phyloP scores from a whole-genome alignment of 2,113 vertebrate genomes.

The Geococcyx californianus region DNA sequence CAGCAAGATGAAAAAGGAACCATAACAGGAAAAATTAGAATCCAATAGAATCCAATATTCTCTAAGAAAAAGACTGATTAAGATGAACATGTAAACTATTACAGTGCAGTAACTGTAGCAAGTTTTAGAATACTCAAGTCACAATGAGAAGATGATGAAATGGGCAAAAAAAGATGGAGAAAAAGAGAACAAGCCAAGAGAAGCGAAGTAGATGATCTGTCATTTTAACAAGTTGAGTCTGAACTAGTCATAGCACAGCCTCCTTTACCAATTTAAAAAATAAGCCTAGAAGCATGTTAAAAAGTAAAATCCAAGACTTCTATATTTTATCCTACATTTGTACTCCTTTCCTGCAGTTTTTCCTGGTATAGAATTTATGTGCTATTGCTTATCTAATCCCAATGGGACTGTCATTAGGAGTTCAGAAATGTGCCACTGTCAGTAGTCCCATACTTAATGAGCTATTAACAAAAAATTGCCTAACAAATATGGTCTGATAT shows the following conservation, averaged over 20 bases:
- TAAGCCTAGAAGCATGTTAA: not conserved
- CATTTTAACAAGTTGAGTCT: not conserved
- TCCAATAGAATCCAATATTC: not conserved
- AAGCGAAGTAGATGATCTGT: not conserved
- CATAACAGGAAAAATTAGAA: not conserved
- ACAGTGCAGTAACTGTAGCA: not conserved
- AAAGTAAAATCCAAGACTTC: not conserved
- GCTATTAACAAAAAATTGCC: not conserved
- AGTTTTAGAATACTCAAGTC: not conserved
- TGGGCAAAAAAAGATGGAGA: not conserved
- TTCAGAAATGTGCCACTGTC: conserved; percentile 20
- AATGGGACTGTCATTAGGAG: conserved; percentile 46
- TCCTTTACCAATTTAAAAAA: not conserved
- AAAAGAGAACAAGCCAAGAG: not conserved
- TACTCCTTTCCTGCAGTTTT: not conserved
- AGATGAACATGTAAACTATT: not conserved
- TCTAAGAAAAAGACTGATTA: not conserved
- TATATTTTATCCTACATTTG: not conserved
- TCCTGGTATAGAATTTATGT: not conserved
- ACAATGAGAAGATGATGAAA: not conserved
- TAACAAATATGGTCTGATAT: not conserved
- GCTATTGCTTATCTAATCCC: conserved; percentile 48
- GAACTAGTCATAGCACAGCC: not conserved
- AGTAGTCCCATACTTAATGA: conserved; percentile 23
- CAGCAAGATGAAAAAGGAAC: not conserved